Percentiles rank a stretch among this genome's conserved stretches.
Conservation (phyloP, 2,888 invertebrate species). For the Nephrocerus scutellatus region DNA sequence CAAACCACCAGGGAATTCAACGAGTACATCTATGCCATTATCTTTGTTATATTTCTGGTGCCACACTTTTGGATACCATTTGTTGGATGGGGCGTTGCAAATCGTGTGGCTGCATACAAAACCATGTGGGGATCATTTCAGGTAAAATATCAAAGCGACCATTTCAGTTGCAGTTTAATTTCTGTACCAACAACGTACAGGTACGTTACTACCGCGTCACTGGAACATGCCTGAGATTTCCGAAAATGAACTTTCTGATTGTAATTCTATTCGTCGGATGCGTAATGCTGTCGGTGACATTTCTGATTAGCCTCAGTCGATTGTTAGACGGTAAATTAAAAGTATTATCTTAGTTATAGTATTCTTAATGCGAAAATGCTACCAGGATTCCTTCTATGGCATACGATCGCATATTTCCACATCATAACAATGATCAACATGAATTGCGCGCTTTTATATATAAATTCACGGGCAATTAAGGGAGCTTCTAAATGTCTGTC, state of each 20-base stretch:
- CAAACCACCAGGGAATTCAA: slow-evolving; percentile 57
- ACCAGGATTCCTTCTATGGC: slow-evolving; percentile 55
- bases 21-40: slow-evolving; percentile 61
- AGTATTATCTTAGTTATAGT: neutral
- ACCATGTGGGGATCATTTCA: slow-evolving; percentile 63
- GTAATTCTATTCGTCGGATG: slow-evolving; percentile 60
- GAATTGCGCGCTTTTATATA: slow-evolving; percentile 64
- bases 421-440: slow-evolving; percentile 65
- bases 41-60: slow-evolving; percentile 58
- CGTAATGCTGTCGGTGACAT: slow-evolving; percentile 54
- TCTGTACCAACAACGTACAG: slow-evolving; percentile 32
- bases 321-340: slow-evolving; percentile 48
- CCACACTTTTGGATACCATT: slow-evolving; percentile 64
- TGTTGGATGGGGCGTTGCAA: slow-evolving; percentile 63
- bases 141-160: slow-evolving; percentile 39
- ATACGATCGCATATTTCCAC: slow-evolving; percentile 53
- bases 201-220: slow-evolving; percentile 54
- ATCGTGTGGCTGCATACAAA: slow-evolving; percentile 61
- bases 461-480: slow-evolving; percentile 59
- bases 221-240: slow-evolving; percentile 57
- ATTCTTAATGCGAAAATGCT: neutral
- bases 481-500: slow-evolving; percentile 55
- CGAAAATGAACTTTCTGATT: slow-evolving; percentile 55
- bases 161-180: neutral
- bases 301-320: slow-evolving; percentile 56